Base-by-base conservation (phyloP, 2,797 vertebrate genomes). In the Iguana delicatissima region DNA sequence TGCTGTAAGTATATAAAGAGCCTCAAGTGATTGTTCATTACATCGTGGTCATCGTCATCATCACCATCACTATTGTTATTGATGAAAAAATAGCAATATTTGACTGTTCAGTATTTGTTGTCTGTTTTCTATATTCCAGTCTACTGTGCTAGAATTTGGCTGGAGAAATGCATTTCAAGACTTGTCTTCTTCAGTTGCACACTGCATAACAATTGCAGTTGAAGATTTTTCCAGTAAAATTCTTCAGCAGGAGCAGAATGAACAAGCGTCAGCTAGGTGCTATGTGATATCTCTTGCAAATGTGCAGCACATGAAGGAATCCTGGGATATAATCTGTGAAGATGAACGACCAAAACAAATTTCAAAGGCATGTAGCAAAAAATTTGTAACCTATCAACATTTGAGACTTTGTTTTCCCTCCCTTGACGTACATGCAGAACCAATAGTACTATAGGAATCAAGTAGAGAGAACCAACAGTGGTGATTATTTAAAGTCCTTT, bases 121-220 rank as follows among this genome's bases (percentile, higher is more conserved):
- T 92, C 88, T 95, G 89, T 74, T 92, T 95, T 85, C 29, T 97
- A 14, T 96, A 92, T 97, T 97, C 91, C 95, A 98, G 98, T 93
- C 95, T 84, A 92, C 96, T 92, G 96, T 95, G 91, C 94, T 99
- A 94, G 96, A 98, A 92, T 99, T 99, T 97, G 97, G 97, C 82
- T 99, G 99, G 99, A 98, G 98, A 97, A 98, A 97, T 94, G 97
- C 98, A 0, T 98, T 99, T 96, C 97, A 95, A 95, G 96, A 97
- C 55, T 95, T 99, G 59, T 98, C 97, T 69, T 98, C 97, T 94
- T 98, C 98, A 84, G 97, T 99, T 96, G 97, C 98, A 90, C 98
- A 98, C 73, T 98, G 98, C 94, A 92, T 99, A 92, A 98, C 98
- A 96, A 97, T 97, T 96, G 97, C 98, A 92, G 92, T 98, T 67